Base-by-base conservation (phyloP, 2,113 vertebrate species). In the Ahaetulla prasina region DNA sequence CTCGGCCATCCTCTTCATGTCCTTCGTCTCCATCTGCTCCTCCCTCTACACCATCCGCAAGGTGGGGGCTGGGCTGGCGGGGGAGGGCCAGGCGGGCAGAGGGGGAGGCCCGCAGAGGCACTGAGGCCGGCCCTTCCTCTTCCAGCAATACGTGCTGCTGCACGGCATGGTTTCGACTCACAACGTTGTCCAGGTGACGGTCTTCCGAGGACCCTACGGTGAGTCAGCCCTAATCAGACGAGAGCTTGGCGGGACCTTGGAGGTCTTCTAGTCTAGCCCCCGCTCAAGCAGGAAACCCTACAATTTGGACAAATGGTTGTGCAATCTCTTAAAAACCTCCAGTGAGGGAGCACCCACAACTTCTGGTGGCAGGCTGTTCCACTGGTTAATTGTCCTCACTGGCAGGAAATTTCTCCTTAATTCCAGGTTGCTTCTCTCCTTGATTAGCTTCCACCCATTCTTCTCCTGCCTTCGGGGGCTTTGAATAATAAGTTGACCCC, bases 1-100 rank as follows among this genome's bases (percentile, higher is more conserved):
- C 49, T 93, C 95, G 5, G 91, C 94, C 90, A 95, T 96, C 55
- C 91, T 95, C 90, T 88, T 96, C 93, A 96, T 96, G 95, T 96
- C 95, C 30, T 63, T 96, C 12, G 50, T 96, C 80, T 96, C 95
- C 39, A 91, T 96, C 87, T 91, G 93, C 88, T 92, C 90, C 89
- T 95, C 95, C 16, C 94, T 96, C 63, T 96, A 95, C 89, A 94
- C 93, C 84, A 89, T 95, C 27, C 94, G 94, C 85, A 95, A 95
- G 95, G 95, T 95, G 85, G 20, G 43, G 54, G 43, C 16, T 3
- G 43, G 54, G 43, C 16, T 3, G 43, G 10, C 0, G 14, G 88
- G 23, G 11, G 8, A 6, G 30, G 47, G 8, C 57, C 25, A 0
- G 8, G 60, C 10, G 3, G 27, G 23, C 0, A 25, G 39, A 3